Base-by-base conservation (phyloP, 2,113 vertebrate species). In the Tiliqua scincoides region DNA sequence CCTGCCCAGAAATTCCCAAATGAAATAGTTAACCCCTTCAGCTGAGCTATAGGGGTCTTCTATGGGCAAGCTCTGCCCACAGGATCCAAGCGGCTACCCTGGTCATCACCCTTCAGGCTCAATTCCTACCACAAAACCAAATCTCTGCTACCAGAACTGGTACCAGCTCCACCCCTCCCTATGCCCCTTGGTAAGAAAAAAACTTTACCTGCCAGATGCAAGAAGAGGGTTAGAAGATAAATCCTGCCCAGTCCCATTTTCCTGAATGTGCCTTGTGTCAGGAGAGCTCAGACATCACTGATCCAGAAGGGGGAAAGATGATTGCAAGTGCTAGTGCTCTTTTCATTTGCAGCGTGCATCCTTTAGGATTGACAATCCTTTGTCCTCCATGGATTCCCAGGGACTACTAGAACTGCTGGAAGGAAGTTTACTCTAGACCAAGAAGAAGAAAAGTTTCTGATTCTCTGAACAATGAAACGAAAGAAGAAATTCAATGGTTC, bases 161-260 rank as follows among this genome's bases (percentile, higher is more conserved):
- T 25, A 25, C 11, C 71, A 59, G n/a, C 27, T 2, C 15, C n/a
- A 57, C 54, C 20, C 5, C 43, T 20, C 21, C 30, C 48, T 15
- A 6, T 17, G 2, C 2, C 30, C 48, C 48, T 75, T 52, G 10
- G 43, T 12, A 52, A 17, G 2, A 23, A 43, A 68, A 6, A 30
- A 48, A 0, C 74, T 79, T 94, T 95, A 95, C 95, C 95, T 95
- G 95, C 23, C 61, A 92, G 40, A 65, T 6, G 1, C 43, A 84
- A 83, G 48, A 94, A 61, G 68, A 94, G 82, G 85, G 94, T 87
- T 43, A 94, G 92, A 86, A 95, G 88, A 84, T 83, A 94, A 63
- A 93, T 0, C 21, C 6, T 40, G 17, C 40, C 90, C 85, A 94
- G 61, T 93, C 79, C 90, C 95, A 95, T 95, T 59, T 63, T 91